phyloP scores from a whole-genome alignment of 1,140 invertebrate genomes.

The Nylanderia fulva region DNA sequence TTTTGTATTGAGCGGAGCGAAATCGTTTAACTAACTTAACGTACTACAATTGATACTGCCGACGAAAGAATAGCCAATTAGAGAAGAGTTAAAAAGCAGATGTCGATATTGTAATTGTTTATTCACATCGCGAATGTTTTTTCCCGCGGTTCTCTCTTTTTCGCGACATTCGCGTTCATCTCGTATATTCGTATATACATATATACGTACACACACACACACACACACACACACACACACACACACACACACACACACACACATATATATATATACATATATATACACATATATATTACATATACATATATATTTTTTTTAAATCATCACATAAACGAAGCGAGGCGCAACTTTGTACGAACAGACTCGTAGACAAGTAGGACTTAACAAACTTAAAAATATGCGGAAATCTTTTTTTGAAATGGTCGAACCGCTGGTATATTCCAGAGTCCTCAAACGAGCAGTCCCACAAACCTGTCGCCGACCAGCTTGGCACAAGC shows the following conservation, averaged over 20 bases:
- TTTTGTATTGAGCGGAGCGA: constrained; percentile 16
- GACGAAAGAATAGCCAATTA: constrained; percentile 42
- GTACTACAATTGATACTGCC: constrained; percentile 28
- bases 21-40: constrained; percentile 39
- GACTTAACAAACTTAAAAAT: neutral
- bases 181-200: too few relatives aligned
- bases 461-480: constrained; percentile 90
- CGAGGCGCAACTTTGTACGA: neutral
- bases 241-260: too few relatives aligned
- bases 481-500: constrained; percentile 88
- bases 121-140: constrained; percentile 15
- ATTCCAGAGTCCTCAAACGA: constrained; percentile 90
- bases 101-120: constrained; percentile 51
- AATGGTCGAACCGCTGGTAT: constrained; percentile 79
- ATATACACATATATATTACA: too few relatives aligned
- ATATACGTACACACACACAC: too few relatives aligned
- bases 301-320: neutral
- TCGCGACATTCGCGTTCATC: neutral
- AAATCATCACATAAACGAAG: neutral
- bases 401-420: constrained; percentile 62
- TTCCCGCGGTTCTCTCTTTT: neutral
- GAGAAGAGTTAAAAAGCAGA: constrained; percentile 33
- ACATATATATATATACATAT: too few relatives aligned
- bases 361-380: constrained; percentile 43
- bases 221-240: too few relatives aligned